Evolutionary conservation across 1,140 invertebrate genomes (phyloP).

Genomic region (Theocolax elegans): DNA sequence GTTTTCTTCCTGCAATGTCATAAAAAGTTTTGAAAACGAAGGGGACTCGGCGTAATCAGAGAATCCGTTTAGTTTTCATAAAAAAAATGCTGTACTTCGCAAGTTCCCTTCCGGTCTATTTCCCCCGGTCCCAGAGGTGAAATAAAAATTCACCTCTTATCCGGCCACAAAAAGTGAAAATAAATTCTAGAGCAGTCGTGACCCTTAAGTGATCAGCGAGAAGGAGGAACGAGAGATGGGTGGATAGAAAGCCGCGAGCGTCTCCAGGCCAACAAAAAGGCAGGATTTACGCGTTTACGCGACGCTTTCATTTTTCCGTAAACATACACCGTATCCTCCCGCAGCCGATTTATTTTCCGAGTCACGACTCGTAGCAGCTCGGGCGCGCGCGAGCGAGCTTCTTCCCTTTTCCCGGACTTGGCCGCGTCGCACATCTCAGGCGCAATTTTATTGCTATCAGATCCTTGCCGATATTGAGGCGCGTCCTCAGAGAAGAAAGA

Average conservation of each 20-base stretch:
- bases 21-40: no score
- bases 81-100: no score
- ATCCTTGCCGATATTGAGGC: conserved; percentile 7
- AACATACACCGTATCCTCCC: not conserved
- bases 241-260: not conserved
- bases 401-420: not conserved
- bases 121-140: no score
- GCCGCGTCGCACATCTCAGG: not conserved
- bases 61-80: no score
- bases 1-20: no score
- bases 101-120: no score
- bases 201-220: conserved; percentile 2
- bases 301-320: conserved; percentile 27
- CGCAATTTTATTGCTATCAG: conserved; percentile 32
- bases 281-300: conserved; percentile 31
- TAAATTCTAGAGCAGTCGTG: not conserved
- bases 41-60: no score
- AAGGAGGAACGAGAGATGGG: not conserved
- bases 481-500: not conserved
- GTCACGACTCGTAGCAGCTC: conserved; percentile 12
- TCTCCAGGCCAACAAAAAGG: not conserved
- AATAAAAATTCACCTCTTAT: not conserved
- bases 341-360: conserved; percentile 27
- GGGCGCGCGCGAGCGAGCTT: not conserved
- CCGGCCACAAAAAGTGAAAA: not conserved